Conservation (phyloP, 2,113 vertebrate species). For the Rhadina sibilatrix region DNA sequence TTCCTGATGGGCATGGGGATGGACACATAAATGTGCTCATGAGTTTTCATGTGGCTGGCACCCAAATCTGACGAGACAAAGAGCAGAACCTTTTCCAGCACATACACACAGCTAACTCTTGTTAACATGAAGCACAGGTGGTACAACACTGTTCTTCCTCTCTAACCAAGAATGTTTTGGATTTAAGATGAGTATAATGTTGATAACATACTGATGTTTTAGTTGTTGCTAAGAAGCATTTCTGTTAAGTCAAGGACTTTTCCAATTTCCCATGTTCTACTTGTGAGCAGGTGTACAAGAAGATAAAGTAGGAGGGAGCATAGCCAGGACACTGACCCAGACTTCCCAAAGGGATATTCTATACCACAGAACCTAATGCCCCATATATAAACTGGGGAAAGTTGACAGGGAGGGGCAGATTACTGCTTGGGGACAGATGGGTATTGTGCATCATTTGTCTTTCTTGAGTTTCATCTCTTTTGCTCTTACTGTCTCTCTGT, state of each 20-base stretch:
- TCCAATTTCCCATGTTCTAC: no score
- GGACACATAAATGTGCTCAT: fast-evolving
- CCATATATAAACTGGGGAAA: neutral
- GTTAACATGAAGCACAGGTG: neutral
- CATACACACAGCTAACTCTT: neutral
- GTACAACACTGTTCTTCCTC: neutral
- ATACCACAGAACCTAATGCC: fast-evolving
- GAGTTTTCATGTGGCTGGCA: fast-evolving
- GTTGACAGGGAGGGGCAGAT: neutral
- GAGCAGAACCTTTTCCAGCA: neutral
- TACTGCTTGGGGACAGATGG: neutral
- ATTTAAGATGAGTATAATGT: neutral
- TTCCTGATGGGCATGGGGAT: neutral
- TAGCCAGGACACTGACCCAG: neutral
- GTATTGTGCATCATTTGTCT: neutral
- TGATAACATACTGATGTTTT: neutral
- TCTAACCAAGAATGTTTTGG: neutral
- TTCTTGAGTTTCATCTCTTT: neutral
- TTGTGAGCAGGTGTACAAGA: neutral
- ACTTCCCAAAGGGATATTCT: neutral
- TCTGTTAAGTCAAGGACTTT: neutral
- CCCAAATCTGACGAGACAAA: neutral
- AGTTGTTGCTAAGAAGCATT: neutral
- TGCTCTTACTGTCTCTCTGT: no score
- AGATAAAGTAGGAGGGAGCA: neutral